Base-by-base conservation (phyloP, 2,113 vertebrate species). In the Rhea americana region DNA sequence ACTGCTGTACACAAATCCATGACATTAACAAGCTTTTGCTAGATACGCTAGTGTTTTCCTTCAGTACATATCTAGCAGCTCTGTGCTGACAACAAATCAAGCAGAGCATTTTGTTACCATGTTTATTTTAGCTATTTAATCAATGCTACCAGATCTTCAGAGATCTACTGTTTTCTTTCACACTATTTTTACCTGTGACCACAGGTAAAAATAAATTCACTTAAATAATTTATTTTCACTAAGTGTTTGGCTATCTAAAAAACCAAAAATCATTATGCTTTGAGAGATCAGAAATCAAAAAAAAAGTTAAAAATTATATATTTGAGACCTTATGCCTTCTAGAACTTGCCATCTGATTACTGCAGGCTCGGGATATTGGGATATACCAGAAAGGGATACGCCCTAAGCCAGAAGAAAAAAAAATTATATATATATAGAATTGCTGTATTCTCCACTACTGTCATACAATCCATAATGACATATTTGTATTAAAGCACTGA, bases 101-200 rank as follows among this genome's bases (percentile, higher is more conserved):
- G 93, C 47, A 50, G 37, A 89, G 83, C 17, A 25, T 73, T 82
- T 83, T 53, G 65, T 22, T 81, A 93, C 83, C 56, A 35, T 83
- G 80, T 93, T 94, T 95, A 83, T 1, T 88, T 88, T 81, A 84
- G 48, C 21, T n/a, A 7, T 59, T 30, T 58, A 90, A 95, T 92
- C 93, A 84, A 24, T 58, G 11, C 66, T 41, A 86, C 50, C 58
- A 62, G 59, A 67, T 93, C 65, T 75, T 11, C 68, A 94, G 68
- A 91, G 45, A 45, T 26, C 75, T 37, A 10, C 68, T 93, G 92
- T 83, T 94, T 90, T 81, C 94, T 24, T 90, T 90, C 85, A 73
- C 90, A 65, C 77, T 90, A 51, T 0, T 0, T 89, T 62, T 77
- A 90, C 74, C 83, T 75, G 83, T 22, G 70, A 80, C 78, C 89